Percentiles rank a stretch among this genome's conserved stretches.
Conservation (phyloP, 2,797 vertebrate species). For the Sebastes kiyomatsui region DNA sequence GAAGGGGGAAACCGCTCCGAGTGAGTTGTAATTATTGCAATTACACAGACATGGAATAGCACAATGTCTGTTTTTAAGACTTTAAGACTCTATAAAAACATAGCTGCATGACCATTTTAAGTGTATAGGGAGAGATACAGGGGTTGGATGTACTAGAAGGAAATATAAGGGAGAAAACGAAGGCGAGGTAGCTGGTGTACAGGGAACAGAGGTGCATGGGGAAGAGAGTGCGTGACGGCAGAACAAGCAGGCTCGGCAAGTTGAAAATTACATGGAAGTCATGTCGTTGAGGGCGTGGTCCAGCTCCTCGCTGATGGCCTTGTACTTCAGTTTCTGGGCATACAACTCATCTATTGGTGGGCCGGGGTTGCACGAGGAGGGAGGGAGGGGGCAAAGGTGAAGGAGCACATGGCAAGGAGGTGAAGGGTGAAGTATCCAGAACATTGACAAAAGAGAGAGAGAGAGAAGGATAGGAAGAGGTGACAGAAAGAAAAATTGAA, state of each 20-base stretch:
- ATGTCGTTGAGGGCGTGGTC: conserved; percentile 99
- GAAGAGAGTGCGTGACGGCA: background rate
- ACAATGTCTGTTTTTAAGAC: conserved; percentile 35
- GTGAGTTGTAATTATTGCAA: background rate
- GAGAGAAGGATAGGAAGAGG: conserved; percentile 33
- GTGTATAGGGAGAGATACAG: conserved; percentile 6
- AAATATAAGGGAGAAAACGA: background rate
- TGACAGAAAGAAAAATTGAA: conserved; percentile 49
- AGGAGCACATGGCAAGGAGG: conserved; percentile 52
- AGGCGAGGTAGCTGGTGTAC: background rate
- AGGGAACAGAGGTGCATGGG: conserved; percentile 49
- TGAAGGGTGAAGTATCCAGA: conserved; percentile 70
- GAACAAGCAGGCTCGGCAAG: conserved; percentile 63
- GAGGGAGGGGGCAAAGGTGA: conserved; percentile 48
- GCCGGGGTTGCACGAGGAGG: conserved; percentile 52
- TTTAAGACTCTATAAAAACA: background rate
- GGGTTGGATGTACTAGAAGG: background rate
- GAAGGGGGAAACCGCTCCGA: background rate
- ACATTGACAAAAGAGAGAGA: conserved; percentile 36
- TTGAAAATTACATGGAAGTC: conserved; percentile 97
- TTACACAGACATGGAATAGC: conserved; percentile 13
- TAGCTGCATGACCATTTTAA: background rate
- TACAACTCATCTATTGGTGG: conserved; percentile 94
- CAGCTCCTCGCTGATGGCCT: conserved; percentile 99
- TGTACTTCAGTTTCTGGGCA: conserved; percentile 99